phyloP scores from a whole-genome alignment of 2,797 vertebrate genomes.

The Pagetopsis macropterus region DNA sequence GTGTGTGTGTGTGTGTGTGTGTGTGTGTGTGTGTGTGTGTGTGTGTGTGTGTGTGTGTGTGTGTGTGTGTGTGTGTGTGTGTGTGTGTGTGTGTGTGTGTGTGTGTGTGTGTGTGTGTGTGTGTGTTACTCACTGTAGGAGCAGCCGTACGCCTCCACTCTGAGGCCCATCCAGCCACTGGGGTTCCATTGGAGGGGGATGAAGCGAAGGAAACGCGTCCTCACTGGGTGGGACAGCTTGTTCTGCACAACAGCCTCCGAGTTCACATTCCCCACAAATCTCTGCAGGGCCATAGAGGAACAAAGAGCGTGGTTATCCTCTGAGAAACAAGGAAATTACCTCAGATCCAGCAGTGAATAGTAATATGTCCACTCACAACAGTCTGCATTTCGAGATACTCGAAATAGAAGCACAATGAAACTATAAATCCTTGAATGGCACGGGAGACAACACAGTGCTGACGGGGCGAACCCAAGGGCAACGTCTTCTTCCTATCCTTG shows the following conservation, averaged over 20 bases:
- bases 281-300: constrained; percentile 75
- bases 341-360: constrained; percentile 9
- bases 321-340: constrained; percentile 13
- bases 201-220: constrained; percentile 92
- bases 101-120: no score
- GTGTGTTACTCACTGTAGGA: constrained; percentile 91
- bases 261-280: constrained; percentile 90
- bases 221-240: constrained; percentile 89
- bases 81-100: no score
- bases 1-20: no score
- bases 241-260: constrained; percentile 91
- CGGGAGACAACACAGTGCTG: constrained; percentile 40
- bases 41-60: no score
- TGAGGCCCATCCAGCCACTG: constrained; percentile 88
- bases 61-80: no score
- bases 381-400: not conserved
- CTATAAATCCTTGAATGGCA: constrained; percentile 44
- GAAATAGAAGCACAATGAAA: constrained; percentile 48
- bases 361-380: constrained; percentile 22
- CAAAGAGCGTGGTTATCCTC: not conserved
- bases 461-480: constrained; percentile 51
- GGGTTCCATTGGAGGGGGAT: constrained; percentile 92
- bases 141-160: constrained; percentile 93
- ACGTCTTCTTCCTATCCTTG: constrained; percentile 37
- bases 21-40: no score